Base-by-base conservation (phyloP, 2,113 vertebrate genomes). In the Alces alces region DNA sequence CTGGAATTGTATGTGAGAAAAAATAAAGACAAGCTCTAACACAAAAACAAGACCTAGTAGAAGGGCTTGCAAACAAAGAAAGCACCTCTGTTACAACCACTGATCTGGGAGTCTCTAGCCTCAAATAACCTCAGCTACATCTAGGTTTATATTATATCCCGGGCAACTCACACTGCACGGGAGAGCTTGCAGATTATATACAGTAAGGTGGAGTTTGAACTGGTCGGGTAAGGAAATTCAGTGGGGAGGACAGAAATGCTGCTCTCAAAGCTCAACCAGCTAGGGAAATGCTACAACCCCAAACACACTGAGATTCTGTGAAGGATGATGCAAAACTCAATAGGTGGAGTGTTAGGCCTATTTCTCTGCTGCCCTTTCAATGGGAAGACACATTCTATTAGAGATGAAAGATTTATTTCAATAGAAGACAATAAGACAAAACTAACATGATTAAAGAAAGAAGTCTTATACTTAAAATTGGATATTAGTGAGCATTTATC, bases 21-120 rank as follows among this genome's bases (percentile, higher is more conserved):
- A 96, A 89, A 61, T 52, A 85, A 94, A 89, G 39, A 16, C 45
- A 90, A 89, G 27, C 57, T 45, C 7, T 70, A 86, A 86, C 50
- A 86, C 23, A 90, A 52, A 90, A 94, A 54, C 13, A 57, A 90
- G 33, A 73, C n/a, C 57, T 84, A 78, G 43, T n/a, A 89, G 27
- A 84, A 86, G 39, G n/a, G 15, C 82, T 86, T 91, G 47, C 30
- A 96, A 94, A 96, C 55, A 80, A 97, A 80, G n/a, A 57, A 79
- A 96, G 33, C 43, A 92, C 28, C 25, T 96, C 52, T 85, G 30
- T 58, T 87, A 78, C n/a, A 55, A 92, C 6, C 36, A 61, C 3
- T 92, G 54, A 92, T 92, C 43, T 78, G 10, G 64, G 21, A 82
- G 5, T 66, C 27, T 64, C 55, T 82, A 86, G 28, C 78, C 64